Percentiles rank a stretch among this genome's conserved stretches.
Evolutionary conservation across 2,888 invertebrate genomes (phyloP).

Genomic region (Tenthredo scrophulariae): DNA sequence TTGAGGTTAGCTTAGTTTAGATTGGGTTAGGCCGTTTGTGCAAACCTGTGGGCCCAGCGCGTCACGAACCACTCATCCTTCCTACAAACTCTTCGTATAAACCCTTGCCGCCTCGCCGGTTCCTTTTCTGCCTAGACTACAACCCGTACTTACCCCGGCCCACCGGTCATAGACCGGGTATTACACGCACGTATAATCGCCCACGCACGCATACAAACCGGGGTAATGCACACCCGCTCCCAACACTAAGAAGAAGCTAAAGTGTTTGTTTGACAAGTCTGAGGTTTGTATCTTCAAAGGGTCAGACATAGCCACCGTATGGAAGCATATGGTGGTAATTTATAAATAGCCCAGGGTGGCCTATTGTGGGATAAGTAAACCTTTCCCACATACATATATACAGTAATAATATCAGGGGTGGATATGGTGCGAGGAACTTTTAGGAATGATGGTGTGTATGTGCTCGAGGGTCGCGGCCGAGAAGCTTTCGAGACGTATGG

Average conservation of each 20-base stretch:
- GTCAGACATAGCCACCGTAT: slow-evolving; percentile 65
- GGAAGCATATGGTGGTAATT: slow-evolving; percentile 69
- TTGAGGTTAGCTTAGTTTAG: slow-evolving; percentile 50
- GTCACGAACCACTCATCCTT: slow-evolving; percentile 51
- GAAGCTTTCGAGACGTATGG: slow-evolving; percentile 64
- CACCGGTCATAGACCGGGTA: slow-evolving; percentile 24
- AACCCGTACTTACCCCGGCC: not conserved
- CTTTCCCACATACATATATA: slow-evolving; percentile 53
- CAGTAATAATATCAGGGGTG: slow-evolving; percentile 37
- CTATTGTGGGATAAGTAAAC: slow-evolving; percentile 69
- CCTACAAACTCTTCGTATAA: slow-evolving; percentile 41
- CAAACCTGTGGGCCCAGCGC: slow-evolving; percentile 36
- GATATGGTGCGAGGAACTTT: slow-evolving; percentile 23
- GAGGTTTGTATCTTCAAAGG: slow-evolving; percentile 69
- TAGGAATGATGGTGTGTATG: not conserved
- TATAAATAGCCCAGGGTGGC: slow-evolving; percentile 71
- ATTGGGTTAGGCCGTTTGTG: slow-evolving; percentile 32
- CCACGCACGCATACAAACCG: not conserved
- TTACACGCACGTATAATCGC: slow-evolving; percentile 15
- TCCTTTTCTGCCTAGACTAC: slow-evolving; percentile 32
- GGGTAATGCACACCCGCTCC: not conserved
- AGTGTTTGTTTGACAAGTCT: slow-evolving; percentile 66
- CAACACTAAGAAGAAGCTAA: slow-evolving; percentile 32
- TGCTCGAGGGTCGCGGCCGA: slow-evolving; percentile 56
- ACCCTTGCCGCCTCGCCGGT: slow-evolving; percentile 30